Evolutionary conservation across 2,888 invertebrate genomes (phyloP).

Genomic region (Hymenopus coronatus): DNA sequence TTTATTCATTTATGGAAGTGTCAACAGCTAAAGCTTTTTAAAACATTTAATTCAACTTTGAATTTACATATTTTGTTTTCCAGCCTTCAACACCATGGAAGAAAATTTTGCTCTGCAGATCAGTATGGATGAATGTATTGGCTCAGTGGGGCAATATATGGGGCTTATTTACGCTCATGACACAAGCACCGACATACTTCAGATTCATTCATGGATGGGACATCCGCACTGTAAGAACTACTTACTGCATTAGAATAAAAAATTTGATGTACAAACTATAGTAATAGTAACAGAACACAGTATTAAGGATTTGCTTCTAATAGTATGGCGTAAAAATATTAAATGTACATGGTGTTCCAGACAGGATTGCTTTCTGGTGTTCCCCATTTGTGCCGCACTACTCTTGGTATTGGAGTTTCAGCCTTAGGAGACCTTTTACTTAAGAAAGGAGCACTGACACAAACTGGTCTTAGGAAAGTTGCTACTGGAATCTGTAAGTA

Average conservation of each 20-base stretch:
- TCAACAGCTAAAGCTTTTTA: background rate
- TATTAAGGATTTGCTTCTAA: background rate
- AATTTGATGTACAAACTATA: background rate
- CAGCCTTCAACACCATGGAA: constrained; percentile 61
- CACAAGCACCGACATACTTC: constrained; percentile 68
- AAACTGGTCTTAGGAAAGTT: constrained; percentile 62
- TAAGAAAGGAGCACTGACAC: constrained; percentile 54
- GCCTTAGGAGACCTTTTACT: constrained; percentile 59
- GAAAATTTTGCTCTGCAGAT: constrained; percentile 56
- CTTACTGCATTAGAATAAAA: too few relatives aligned
- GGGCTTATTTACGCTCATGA: constrained; percentile 68
- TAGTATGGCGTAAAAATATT: background rate
- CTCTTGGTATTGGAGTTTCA: constrained; percentile 58
- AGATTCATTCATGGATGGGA: constrained; percentile 66
- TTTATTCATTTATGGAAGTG: too few relatives aligned
- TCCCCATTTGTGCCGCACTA: constrained; percentile 59
- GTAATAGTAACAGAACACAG: background rate
- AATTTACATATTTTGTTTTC: constrained; percentile 23
- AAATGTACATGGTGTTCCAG: constrained; percentile 43
- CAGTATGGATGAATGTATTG: constrained; percentile 62
- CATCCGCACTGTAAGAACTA: constrained; percentile 57
- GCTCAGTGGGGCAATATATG: constrained; percentile 67
- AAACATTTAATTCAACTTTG: background rate
- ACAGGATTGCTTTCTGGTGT: constrained; percentile 62
- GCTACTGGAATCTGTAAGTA: constrained; percentile 58